Base-by-base conservation (phyloP, 2,113 vertebrate species). In the Chelonoidis abingdonii region DNA sequence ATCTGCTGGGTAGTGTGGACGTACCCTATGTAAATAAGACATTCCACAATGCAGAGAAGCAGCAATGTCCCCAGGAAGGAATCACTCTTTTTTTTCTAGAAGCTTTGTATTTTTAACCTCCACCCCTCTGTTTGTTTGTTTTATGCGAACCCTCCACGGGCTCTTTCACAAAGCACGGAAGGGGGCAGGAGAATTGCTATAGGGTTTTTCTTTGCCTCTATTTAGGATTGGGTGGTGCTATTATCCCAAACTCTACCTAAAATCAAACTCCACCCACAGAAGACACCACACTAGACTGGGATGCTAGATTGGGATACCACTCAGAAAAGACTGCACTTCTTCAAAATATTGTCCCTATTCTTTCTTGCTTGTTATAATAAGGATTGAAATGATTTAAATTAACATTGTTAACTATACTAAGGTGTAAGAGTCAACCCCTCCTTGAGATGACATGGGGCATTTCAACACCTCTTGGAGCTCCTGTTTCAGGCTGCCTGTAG, bases 401-500 rank as follows among this genome's bases (percentile, higher is more conserved):
- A 0, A 0, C 65, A 4, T 88, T 69, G 27, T 17, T 88, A 72
- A 72, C 65, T 38, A 2, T 72, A 38, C 19, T 38, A 72, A 72
- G 19, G 7, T n/a, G 19, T 72, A n/a, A 72, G 19, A 72, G 21
- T 38, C 17, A 72, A 38, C 65, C 21, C 65, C 65, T 38, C n/a
- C 8, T 72, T 38, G 65, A 72, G n/a, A 38, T 72, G 65, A 38
- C 65, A n/a, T 10, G 7, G n/a, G 16, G n/a, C 72, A 86, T 50
- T 80, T 12, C 19, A 89, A 53, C 83, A 11, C 10, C 47, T 49
- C 47, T 49, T 49, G 47, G 47, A 49, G 47, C 14, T 92, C 22
- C 76, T 91, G 13, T 95, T 89, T 52, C 47, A 82, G 22, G 25
- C 53, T 75, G 25, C 83, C 80, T 94, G 38, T 44, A 92, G 91